Conservation (phyloP, 1,140 invertebrate genomes). For the Drosophila elegans region DNA sequence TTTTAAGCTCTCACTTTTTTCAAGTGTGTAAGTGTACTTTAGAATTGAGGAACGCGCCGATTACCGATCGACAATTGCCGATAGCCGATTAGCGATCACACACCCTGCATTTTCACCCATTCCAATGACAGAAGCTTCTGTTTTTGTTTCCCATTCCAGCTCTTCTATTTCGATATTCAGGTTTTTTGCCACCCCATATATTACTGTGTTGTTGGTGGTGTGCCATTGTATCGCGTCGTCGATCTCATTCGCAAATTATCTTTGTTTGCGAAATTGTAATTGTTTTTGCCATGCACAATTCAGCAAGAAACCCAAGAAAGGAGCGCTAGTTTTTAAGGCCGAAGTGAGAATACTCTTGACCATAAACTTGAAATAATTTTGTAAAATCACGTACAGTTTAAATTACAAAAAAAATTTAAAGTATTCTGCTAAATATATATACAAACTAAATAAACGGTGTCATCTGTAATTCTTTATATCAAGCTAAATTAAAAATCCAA, state of each 20-base stretch:
- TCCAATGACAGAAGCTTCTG: slow-evolving; percentile 21
- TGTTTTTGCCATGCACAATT: slow-evolving; percentile 70
- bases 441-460: too few species aligned
- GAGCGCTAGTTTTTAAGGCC: not conserved
- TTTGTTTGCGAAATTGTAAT: slow-evolving; percentile 80
- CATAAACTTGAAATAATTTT: not conserved
- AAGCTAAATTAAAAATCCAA: too few species aligned
- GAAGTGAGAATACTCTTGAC: not conserved
- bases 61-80: slow-evolving; percentile 20
- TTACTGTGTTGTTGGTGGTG: slow-evolving; percentile 14
- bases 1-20: not conserved
- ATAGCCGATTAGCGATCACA: slow-evolving; percentile 22
- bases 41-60: not conserved
- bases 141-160: not conserved
- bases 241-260: slow-evolving; percentile 79
- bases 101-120: not conserved
- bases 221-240: slow-evolving; percentile 70
- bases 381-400: too few species aligned
- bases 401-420: too few species aligned
- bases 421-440: too few species aligned
- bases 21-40: too few species aligned
- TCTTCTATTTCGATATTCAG: slow-evolving; percentile 1
- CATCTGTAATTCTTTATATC: too few species aligned
- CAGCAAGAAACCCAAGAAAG: slow-evolving; percentile 36
- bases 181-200: slow-evolving; percentile 13